Percentiles rank a stretch among this genome's conserved stretches.
These are phyloP conservation scores for Enteromius treurensis DNA, from an alignment of 2,797 vertebrate genomes.

Conservation along the genomic window DNA sequence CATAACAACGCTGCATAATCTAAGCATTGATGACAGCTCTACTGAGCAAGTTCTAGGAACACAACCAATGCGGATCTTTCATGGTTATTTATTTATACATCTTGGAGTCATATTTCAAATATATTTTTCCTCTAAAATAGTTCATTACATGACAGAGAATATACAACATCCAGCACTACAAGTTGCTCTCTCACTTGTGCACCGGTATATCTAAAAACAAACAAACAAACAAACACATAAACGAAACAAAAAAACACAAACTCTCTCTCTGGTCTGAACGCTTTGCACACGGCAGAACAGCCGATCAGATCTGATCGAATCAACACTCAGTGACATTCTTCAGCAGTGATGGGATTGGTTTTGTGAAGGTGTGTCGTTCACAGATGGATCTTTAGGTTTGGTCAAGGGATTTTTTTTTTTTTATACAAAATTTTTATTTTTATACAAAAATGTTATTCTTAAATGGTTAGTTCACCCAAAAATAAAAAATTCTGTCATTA, in stretches of 20 bases:
- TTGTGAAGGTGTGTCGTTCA: neutral
- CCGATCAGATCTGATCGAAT: constrained; percentile 18
- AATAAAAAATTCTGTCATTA: too few relatives aligned
- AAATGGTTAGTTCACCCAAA: too few relatives aligned
- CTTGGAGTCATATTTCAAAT: constrained; percentile 80
- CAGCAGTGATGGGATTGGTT: constrained; percentile 28
- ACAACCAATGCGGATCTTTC: constrained; percentile 58
- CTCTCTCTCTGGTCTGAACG: constrained; percentile 32
- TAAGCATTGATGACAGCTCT: neutral
- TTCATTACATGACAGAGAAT: constrained; percentile 78
- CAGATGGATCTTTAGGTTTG: constrained; percentile 2
- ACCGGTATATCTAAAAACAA: constrained; percentile 53
- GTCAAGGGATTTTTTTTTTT: neutral
- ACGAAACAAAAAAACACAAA: constrained; percentile 1
- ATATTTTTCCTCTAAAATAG: constrained; percentile 79
- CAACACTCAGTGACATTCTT: constrained; percentile 27
- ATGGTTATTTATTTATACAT: constrained; percentile 78
- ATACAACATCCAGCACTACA: constrained; percentile 73
- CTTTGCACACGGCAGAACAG: constrained; percentile 45
- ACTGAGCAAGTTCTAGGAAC: neutral
- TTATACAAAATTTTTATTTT: too few relatives aligned
- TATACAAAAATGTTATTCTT: neutral
- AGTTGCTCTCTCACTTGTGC: constrained; percentile 60
- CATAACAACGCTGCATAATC: neutral
- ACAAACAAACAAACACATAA: constrained; percentile 37